Evolutionary conservation across 1,140 invertebrate species (phyloP).

Genomic region (Semibalanus balanoides): DNA sequence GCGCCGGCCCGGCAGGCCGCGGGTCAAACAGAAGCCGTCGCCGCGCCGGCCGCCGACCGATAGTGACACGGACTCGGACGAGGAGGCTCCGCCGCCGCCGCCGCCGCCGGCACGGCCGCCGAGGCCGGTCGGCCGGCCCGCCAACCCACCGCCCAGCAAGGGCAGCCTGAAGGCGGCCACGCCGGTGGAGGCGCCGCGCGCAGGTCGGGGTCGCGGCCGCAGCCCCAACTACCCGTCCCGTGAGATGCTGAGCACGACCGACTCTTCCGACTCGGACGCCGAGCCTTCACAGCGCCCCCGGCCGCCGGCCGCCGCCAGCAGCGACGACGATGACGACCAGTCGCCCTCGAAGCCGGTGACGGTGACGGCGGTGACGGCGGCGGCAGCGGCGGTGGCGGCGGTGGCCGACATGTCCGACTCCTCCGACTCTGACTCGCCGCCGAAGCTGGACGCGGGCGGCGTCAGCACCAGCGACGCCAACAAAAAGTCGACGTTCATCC

Average conservation of each 20-base stretch:
- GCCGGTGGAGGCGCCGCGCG: not conserved
- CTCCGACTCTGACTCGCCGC: not conserved
- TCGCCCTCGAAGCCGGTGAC: too few relatives aligned
- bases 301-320: not conserved
- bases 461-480: constrained; percentile 1
- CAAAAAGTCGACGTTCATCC: not conserved
- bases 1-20: too few relatives aligned
- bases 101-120: too few relatives aligned
- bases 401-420: not conserved
- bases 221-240: not conserved
- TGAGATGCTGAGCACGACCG: not conserved
- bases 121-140: too few relatives aligned
- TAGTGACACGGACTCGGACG: not conserved
- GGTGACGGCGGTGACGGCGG: too few relatives aligned
- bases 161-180: not conserved
- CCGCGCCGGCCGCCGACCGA: too few relatives aligned
- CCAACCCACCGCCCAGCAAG: not conserved
- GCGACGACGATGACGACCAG: not conserved
- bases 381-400: not conserved
- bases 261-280: not conserved
- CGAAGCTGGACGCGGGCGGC: not conserved
- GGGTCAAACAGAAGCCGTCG: not conserved
- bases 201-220: too few relatives aligned
- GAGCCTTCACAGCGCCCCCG: too few relatives aligned
- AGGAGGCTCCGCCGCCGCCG: not conserved